Evolutionary conservation across 2,797 vertebrate genomes (phyloP), one percentile per base, ranked within the genome.

Genomic region (Arnoldichthys spilopterus): DNA sequence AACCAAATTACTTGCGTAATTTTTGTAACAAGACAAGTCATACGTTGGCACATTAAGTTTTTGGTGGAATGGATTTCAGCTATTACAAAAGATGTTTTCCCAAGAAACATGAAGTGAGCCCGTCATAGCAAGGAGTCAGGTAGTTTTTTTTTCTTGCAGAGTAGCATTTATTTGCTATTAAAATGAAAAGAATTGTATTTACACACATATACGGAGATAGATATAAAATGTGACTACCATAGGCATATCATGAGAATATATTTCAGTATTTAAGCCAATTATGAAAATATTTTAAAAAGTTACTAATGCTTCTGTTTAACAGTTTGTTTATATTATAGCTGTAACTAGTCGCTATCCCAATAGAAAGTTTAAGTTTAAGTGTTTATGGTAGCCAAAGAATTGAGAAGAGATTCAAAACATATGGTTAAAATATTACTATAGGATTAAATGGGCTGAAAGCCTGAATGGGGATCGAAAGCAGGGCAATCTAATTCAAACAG

Each of bases 321-420:
- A 80, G 84, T 76, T 87, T 79, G 74, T 85, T 84, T 81, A 80
- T 83, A 81, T 63, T 81, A 79, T 86, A 88, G 83, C 43, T 85
- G 62, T 73, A 79, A 84, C 82, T 85, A 69, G 81, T 87, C 86
- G 66, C 78, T 78, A 82, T 81, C 85, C 77, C 86, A 73, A 61
- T 86, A 88, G 79, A 77, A 84, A 75, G 80, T 86, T 81, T 70
- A 30, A 79, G 78, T 83, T 81, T 77, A 90, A 90, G 87, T 87
- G 87, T 93, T 87, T 88, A 86, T 88, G 83, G 77, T 88, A 92
- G 91, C 93, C 94, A 93, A 92, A 93, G 92, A 93, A 88, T 67
- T 72, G 67, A 84, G 64, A 73, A 69, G 71, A 72, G 73, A 82
- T 83, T 77, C 16, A 76, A 63, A 30, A 54, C 11, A 3, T 16